Base-by-base conservation (phyloP, 2,113 vertebrate species). In the Lepidothrix coronata region DNA sequence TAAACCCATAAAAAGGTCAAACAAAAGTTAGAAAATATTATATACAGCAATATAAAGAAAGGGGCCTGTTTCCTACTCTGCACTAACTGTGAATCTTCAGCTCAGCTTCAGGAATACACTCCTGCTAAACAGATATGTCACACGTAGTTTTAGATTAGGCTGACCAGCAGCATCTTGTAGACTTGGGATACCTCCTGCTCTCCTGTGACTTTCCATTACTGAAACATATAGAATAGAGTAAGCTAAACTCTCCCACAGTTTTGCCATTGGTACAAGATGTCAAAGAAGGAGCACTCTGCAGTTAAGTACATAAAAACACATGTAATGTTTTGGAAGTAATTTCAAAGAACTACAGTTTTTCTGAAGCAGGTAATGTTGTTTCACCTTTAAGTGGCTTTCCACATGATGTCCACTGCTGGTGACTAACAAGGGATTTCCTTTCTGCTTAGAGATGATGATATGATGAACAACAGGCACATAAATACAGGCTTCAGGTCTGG, bases 391-490 rank as follows among this genome's bases (percentile, higher is more conserved):
- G 5, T 70, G 33, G 77, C 61, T 74, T 92, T 66, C 51, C 74
- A 88, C 20, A 22, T 19, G 28, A 90, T 71, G 37, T 57, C 51
- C 68, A 31, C 10, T 25, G 33, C 46, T 67, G 15, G 19, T 88
- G 75, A 95, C 83, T 92, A 94, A 91, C 25, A 88, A 44, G 57
- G 31, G 62, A 94, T 49, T 91, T 88, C 43, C 85, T n/a, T 74
- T 74, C 35, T 74, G 37, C 65, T 81, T 72, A 74, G 33, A 88
- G 21, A 57, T 44, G 5, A 57, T 43, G 51, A 41, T 20, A 77
- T 18, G 31, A 81, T 14, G 20, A 85, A 79, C 23, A 46, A 44
- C 83, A 92, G 46, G 62, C 11, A 63, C 10, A 72, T 6, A 15
- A 91, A 92, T 37, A 78, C 24, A 85, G 4, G 52, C 61, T 85